Conservation (phyloP, 1,140 invertebrate species). For the Psix sp. region DNA sequence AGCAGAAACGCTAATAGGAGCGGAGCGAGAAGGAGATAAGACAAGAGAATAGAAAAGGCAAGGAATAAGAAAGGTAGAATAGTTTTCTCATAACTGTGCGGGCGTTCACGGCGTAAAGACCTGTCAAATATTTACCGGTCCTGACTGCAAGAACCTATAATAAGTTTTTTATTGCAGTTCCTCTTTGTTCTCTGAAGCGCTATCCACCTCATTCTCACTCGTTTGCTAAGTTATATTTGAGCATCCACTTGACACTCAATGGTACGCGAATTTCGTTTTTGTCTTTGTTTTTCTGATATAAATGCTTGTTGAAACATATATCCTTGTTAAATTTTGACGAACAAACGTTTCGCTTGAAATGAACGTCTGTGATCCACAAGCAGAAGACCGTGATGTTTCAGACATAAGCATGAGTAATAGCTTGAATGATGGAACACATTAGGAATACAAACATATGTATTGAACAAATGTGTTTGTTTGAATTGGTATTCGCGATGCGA, state of each 20-base stretch:
- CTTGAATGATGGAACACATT: too few species aligned
- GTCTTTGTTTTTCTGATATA: background rate
- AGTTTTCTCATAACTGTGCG: conserved; percentile 58
- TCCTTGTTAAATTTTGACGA: conserved; percentile 5
- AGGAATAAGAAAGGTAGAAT: conserved; percentile 21
- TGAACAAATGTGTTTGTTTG: too few species aligned
- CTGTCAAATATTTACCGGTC: conserved; percentile 67
- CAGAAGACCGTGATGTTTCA: too few species aligned
- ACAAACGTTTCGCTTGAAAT: conserved; percentile 4
- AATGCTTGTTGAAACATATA: conserved; percentile 9
- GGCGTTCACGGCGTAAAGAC: conserved; percentile 58
- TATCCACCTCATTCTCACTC: conserved; percentile 7
- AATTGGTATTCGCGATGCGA: too few species aligned
- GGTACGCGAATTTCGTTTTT: background rate
- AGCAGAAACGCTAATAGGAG: conserved; percentile 14
- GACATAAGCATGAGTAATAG: too few species aligned
- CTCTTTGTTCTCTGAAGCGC: conserved; percentile 47
- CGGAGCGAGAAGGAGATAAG: conserved; percentile 3
- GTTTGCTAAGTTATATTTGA: conserved; percentile 45
- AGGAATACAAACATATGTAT: too few species aligned
- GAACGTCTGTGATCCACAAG: too few species aligned
- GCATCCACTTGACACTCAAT: conserved; percentile 11
- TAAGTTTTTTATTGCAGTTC: conserved; percentile 70
- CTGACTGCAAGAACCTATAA: conserved; percentile 57
- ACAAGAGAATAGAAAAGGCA: conserved; percentile 4